These are phyloP conservation scores for Agonopterix arenella DNA, from an alignment of 2,888 invertebrate species.

Conservation along the genomic window DNA sequence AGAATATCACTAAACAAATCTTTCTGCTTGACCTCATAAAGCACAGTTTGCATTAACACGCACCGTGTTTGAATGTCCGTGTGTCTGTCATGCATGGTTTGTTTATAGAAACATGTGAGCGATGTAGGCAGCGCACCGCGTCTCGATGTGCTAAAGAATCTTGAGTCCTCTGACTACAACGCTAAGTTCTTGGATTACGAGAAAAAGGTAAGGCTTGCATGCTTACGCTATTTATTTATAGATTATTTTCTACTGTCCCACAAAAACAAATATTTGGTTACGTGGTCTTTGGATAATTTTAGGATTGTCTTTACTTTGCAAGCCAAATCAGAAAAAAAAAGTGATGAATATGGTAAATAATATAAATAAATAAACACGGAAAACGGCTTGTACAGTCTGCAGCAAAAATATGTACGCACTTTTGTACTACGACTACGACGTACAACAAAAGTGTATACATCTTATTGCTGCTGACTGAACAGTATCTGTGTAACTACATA, in stretches of 20 bases:
- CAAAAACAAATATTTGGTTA: not conserved
- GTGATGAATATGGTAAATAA: too few relatives aligned
- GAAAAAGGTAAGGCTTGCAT: conserved; percentile 63
- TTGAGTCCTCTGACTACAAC: conserved; percentile 65
- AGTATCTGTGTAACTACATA: too few relatives aligned
- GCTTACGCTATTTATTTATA: not conserved
- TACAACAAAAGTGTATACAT: too few relatives aligned
- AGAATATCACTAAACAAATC: not conserved
- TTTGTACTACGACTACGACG: too few relatives aligned
- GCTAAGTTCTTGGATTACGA: conserved; percentile 64
- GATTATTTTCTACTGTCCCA: not conserved
- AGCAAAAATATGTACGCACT: too few relatives aligned
- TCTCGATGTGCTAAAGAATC: conserved; percentile 51
- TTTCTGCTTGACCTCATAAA: not conserved
- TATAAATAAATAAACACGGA: too few relatives aligned
- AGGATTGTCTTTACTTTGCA: too few relatives aligned
- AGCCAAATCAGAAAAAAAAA: too few relatives aligned
- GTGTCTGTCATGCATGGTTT: conserved; percentile 54
- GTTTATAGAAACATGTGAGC: conserved; percentile 60
- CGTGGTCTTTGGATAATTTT: too few relatives aligned
- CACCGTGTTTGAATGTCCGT: conserved; percentile 32
- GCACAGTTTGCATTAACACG: conserved; percentile 34
- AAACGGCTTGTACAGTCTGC: too few relatives aligned
- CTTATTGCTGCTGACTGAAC: too few relatives aligned
- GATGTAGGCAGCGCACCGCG: conserved; percentile 48